Evolutionary conservation across 2,888 invertebrate species (phyloP).

Genomic region (Fragum fragum): DNA sequence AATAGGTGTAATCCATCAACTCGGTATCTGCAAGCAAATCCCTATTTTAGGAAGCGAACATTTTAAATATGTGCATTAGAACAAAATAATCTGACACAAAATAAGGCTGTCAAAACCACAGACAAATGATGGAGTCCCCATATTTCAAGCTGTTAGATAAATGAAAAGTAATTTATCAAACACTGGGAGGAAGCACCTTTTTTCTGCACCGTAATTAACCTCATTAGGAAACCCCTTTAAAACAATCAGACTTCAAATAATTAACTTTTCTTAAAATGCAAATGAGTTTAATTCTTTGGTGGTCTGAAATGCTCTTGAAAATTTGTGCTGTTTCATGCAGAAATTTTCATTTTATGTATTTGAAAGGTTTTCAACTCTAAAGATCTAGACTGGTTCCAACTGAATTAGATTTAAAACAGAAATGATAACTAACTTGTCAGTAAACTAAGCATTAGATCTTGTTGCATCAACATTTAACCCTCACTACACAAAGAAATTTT

Average conservation of each 20-base stretch:
- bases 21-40: too few relatives aligned
- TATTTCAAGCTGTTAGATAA: neutral
- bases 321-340: neutral
- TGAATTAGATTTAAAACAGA: too few relatives aligned
- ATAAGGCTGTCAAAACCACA: neutral
- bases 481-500: too few relatives aligned
- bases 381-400: too few relatives aligned
- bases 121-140: neutral
- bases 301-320: neutral
- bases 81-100: neutral
- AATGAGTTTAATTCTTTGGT: neutral
- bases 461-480: too few relatives aligned
- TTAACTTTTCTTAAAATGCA: slow-evolving; percentile 13
- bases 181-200: neutral
- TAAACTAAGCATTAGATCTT: too few relatives aligned
- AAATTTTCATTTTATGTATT: too few relatives aligned
- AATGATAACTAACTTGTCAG: too few relatives aligned
- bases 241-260: slow-evolving; percentile 16
- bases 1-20: too few relatives aligned
- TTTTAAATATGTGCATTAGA: too few relatives aligned
- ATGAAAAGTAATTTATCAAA: slow-evolving; percentile 11
- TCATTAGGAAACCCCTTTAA: neutral
- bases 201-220: neutral
- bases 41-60: too few relatives aligned
- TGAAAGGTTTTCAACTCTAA: too few relatives aligned